Conservation (phyloP, 2,888 invertebrate species). For the Dastarcus helophoroides region DNA sequence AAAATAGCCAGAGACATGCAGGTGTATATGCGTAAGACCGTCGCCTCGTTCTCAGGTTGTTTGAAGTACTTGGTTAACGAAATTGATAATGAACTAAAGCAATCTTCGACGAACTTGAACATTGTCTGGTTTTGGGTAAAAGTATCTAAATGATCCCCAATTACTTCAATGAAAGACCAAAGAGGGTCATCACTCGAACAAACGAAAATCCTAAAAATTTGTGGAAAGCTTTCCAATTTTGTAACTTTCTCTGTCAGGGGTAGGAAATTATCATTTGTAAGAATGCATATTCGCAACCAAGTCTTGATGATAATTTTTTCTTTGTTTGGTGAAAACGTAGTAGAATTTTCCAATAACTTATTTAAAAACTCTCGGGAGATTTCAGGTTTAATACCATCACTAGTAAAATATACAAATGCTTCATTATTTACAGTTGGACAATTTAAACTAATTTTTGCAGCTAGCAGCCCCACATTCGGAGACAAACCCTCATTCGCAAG, state of each 20-base stretch:
- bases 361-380: constrained; percentile 24
- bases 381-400: constrained; percentile 21
- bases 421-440: constrained; percentile 19
- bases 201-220: constrained; percentile 17
- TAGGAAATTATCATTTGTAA: constrained; percentile 20
- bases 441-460: constrained; percentile 24
- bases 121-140: constrained; percentile 15
- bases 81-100: too few relatives aligned
- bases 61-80: constrained; percentile 22
- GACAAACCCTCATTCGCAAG: constrained; percentile 19
- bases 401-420: constrained; percentile 22
- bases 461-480: constrained; percentile 25
- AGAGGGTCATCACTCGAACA: constrained; percentile 22
- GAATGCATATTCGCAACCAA: constrained; percentile 29
- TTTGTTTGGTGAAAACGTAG: constrained; percentile 21
- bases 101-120: constrained; percentile 25
- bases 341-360: constrained; percentile 22
- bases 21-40: constrained; percentile 28
- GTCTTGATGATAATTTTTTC: constrained; percentile 26
- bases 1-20: constrained; percentile 26
- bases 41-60: constrained; percentile 23
- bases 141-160: constrained; percentile 19
- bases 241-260: constrained; percentile 23
- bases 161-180: constrained; percentile 24
- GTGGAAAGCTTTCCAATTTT: constrained; percentile 24